phyloP scores from a whole-genome alignment of 2,113 vertebrate genomes.

The Edolisoma coerulescens region DNA sequence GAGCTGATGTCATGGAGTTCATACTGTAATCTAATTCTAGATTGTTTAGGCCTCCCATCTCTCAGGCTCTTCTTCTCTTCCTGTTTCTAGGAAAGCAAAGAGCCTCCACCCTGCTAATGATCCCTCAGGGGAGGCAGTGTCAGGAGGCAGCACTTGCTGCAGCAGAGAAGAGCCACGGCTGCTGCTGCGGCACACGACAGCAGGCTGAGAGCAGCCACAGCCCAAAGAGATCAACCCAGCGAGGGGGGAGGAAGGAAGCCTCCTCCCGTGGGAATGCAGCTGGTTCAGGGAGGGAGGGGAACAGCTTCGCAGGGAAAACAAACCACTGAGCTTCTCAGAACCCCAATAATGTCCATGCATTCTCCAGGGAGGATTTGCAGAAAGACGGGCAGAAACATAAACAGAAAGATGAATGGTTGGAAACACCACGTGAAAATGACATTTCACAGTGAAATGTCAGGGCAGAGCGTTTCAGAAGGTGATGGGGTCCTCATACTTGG shows the following conservation, averaged over 20 bases:
- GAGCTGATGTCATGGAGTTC: slow-evolving; percentile 32
- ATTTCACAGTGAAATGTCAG: background rate
- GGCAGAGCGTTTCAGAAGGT: background rate
- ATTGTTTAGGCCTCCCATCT: slow-evolving; percentile 32
- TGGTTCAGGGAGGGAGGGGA: slow-evolving; percentile 5
- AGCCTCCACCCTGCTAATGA: slow-evolving; percentile 52
- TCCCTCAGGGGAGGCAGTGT: background rate
- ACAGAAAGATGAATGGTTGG: background rate
- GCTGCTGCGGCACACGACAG: background rate
- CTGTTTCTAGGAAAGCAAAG: slow-evolving; percentile 58
- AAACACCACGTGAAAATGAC: background rate
- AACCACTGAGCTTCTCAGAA: background rate
- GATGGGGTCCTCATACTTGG: background rate
- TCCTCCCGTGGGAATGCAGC: background rate
- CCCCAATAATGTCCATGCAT: background rate
- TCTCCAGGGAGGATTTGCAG: background rate
- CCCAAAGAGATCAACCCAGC: background rate
- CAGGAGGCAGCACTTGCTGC: slow-evolving; percentile 46
- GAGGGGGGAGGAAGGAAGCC: background rate
- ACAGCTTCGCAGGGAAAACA: background rate
- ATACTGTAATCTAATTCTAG: slow-evolving; percentile 12
- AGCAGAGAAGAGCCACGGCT: slow-evolving; percentile 4
- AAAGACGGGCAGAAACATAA: background rate
- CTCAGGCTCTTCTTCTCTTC: slow-evolving; percentile 41
- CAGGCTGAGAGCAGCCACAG: background rate